phyloP scores from a whole-genome alignment of 64 coral and sea anemone genomes.

The Stichodactyla helianthus region DNA sequence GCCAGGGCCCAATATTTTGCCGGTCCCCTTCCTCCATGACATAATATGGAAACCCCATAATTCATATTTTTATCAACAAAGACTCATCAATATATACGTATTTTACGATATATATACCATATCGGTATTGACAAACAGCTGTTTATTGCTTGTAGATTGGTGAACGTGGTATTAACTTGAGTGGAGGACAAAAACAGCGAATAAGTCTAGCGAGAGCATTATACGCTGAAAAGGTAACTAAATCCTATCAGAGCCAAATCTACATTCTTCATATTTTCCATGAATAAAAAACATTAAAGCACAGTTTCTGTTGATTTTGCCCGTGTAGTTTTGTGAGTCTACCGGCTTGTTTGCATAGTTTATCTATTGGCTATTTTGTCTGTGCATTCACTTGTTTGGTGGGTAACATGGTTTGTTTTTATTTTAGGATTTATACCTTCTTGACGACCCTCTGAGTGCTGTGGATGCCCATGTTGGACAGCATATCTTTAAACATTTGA shows the following conservation, averaged over 20 bases:
- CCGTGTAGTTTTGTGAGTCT: too few species aligned
- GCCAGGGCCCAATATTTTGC: too few species aligned
- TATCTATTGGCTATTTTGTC: neutral
- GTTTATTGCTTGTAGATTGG: slow-evolving; percentile 57
- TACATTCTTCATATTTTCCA: too few species aligned
- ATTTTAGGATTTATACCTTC: slow-evolving; percentile 68
- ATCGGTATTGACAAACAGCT: neutral
- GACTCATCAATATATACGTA: too few species aligned
- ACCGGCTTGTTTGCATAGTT: neutral
- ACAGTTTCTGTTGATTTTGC: too few species aligned
- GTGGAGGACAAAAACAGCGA: slow-evolving; percentile 87
- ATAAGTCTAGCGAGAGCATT: slow-evolving; percentile 89
- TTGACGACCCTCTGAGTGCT: slow-evolving; percentile 87
- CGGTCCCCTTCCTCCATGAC: too few species aligned
- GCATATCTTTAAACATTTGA: slow-evolving; percentile 84
- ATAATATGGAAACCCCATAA: too few species aligned
- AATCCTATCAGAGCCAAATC: too few species aligned
- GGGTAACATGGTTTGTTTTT: neutral
- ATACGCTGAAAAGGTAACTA: slow-evolving; percentile 70
- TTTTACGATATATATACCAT: neutral
- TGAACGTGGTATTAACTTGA: slow-evolving; percentile 88
- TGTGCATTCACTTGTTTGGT: neutral
- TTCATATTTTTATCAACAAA: too few species aligned
- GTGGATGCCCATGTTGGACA: slow-evolving; percentile 88
- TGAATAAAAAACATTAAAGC: too few species aligned